Conservation (phyloP, 2,888 invertebrate genomes). For the Theodoxus fluviatilis region DNA sequence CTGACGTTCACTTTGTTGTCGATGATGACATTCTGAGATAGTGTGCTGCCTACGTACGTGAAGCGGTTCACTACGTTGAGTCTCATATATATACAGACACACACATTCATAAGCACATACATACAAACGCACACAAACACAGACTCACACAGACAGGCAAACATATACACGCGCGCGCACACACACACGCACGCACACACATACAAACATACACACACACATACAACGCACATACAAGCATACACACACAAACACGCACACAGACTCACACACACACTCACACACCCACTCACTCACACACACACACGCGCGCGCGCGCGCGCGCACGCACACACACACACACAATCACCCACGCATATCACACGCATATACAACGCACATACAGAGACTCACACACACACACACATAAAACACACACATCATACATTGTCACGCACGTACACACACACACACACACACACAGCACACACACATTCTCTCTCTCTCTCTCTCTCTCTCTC, state of each 20-base stretch:
- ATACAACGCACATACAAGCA: background rate
- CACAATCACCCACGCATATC: background rate
- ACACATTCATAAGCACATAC: conserved; percentile 10
- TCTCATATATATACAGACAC: conserved; percentile 12
- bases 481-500: too few species aligned
- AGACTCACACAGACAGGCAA: conserved; percentile 11
- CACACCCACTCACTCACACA: background rate
- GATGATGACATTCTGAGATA: too few species aligned
- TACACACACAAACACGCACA: conserved; percentile 19
- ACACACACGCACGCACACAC: conserved; percentile 14
- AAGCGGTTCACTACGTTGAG: too few species aligned
- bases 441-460: conserved; percentile 19
- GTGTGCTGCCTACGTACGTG: too few species aligned
- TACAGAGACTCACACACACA: conserved; percentile 17
- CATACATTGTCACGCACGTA: background rate
- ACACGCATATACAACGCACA: conserved; percentile 13
- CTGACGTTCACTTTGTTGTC: too few species aligned
- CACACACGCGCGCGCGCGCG: background rate
- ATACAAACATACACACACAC: background rate
- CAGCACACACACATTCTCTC: background rate
- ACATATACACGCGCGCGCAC: background rate
- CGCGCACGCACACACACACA: background rate
- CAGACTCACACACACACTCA: conserved; percentile 18
- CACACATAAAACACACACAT: conserved; percentile 4
- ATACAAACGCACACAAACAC: conserved; percentile 19